Base-by-base conservation (phyloP, 1,140 invertebrate species). In the Atta cephalotes region DNA sequence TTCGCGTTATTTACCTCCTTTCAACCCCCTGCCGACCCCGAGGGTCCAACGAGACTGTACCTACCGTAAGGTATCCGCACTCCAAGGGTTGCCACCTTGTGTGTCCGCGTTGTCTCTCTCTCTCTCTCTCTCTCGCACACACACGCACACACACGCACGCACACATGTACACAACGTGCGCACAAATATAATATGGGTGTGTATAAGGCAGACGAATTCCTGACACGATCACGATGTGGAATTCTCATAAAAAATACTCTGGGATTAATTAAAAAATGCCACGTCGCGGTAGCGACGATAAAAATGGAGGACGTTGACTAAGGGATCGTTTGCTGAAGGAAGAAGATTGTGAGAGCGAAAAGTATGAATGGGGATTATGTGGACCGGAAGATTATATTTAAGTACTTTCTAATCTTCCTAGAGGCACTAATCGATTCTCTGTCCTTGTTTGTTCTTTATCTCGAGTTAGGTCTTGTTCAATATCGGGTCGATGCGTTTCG, bases 181-280 rank as follows among this genome's bases (percentile, higher is more conserved):
- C 63, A 16, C 63, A 14, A 16, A 35, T 79, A 6, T 86, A 45
- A 45, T 45, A 21, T 66, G 72, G 31, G 31, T 66, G 39, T 28
- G 14, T 85, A 49, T 35, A 62, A 39, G 28, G 68, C 53, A 79
- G 79, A 89, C 63, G 76, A 71, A 86, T 90, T 85, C 89, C 84
- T 81, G 90, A 90, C 89, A 90, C 90, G 88, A 91, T 91, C 86
- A 66, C 72, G 87, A 72, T 74, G 84, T 72, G 90, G 93, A 93
- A 93, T 93, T 93, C 91, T 91, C 91, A 93, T 93, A 92, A 92
- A 92, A 92, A 93, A 90, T 92, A 91, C 86, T 89, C 87, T 78
- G 76, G 91, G 91, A 93, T 93, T 93, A 93, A 93, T 93, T 93
- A 93, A 93, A 93, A 93, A 93, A 93, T 93, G 87, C 93, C 92